These are phyloP conservation scores for Pangasius mekongensis DNA, from an alignment of 2,797 vertebrate species.

Conservation along the genomic window DNA sequence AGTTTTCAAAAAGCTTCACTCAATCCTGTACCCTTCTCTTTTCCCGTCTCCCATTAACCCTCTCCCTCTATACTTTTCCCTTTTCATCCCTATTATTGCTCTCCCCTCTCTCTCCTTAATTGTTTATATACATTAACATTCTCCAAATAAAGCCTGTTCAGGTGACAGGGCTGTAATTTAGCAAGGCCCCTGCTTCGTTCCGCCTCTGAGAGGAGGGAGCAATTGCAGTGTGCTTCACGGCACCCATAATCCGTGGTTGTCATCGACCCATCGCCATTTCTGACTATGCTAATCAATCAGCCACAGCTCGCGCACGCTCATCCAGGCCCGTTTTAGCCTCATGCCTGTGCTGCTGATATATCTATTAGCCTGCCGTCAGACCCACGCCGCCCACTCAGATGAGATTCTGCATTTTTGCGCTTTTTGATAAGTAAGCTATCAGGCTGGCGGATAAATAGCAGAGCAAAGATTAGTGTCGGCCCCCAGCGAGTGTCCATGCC, in stretches of 20 bases:
- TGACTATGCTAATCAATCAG: conserved; percentile 96
- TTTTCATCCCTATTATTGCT: conserved; percentile 49
- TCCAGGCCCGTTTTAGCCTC: conserved; percentile 91
- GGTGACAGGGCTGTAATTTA: conserved; percentile 99
- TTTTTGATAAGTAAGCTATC: conserved; percentile 95
- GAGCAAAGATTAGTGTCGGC: conserved; percentile 90
- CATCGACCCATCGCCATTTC: conserved; percentile 86
- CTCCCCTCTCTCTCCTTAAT: conserved; percentile 80
- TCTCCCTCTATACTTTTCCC: conserved; percentile 36
- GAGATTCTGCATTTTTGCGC: conserved; percentile 88
- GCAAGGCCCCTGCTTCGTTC: conserved; percentile 81
- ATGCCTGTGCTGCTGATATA: conserved; percentile 93
- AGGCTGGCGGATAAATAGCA: conserved; percentile 94
- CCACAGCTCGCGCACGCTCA: conserved; percentile 88
- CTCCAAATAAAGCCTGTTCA: conserved; percentile 90
- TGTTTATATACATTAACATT: conserved; percentile 98
- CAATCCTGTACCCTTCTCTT: not conserved
- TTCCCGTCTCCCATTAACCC: conserved; percentile 38
- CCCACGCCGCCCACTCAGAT: conserved; percentile 80
- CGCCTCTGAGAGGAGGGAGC: conserved; percentile 85
- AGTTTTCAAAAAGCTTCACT: conserved; percentile 23
- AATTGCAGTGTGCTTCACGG: conserved; percentile 83
- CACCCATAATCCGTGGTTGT: conserved; percentile 95
- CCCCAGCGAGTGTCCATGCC: conserved; percentile 74
- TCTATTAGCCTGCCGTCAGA: conserved; percentile 96